A percentile compares a stretch with the other conserved stretches of the same genome.
Conservation (phyloP, 2,113 vertebrate genomes). For the Elachura formosa region DNA sequence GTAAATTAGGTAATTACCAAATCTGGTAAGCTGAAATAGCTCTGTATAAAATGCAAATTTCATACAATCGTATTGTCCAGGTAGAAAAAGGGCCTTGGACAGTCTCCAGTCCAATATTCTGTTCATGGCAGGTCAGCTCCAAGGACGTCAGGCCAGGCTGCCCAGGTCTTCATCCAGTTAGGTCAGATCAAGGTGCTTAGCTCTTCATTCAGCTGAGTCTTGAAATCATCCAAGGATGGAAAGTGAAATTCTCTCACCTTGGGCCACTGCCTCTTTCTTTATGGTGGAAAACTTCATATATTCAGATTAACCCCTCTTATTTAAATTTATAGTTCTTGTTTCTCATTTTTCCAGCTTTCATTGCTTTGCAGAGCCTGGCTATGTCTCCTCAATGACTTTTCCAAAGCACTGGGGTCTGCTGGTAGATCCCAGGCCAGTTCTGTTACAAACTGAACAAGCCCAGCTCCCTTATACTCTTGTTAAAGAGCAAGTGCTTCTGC, state of each 20-base stretch:
- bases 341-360: background rate
- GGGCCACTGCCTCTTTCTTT: background rate
- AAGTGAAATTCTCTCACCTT: background rate
- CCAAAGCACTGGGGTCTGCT: background rate
- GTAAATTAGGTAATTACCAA: background rate
- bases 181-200: background rate
- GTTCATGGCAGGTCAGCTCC: background rate
- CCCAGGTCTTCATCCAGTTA: background rate
- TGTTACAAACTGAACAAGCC: background rate
- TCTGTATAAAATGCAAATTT: background rate
- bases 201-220: background rate
- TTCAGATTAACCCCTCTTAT: background rate
- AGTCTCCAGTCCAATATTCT: background rate
- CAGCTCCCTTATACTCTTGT: background rate
- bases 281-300: background rate
- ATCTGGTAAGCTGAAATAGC: background rate
- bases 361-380: background rate
- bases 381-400: background rate
- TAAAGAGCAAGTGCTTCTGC: background rate
- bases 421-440: accelerated
- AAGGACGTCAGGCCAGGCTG: background rate
- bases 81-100: background rate
- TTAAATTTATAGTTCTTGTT: background rate
- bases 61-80: background rate
- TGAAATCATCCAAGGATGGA: background rate